Evolutionary conservation across 2,113 vertebrate genomes (phyloP).

Genomic region (Megalops atlanticus): DNA sequence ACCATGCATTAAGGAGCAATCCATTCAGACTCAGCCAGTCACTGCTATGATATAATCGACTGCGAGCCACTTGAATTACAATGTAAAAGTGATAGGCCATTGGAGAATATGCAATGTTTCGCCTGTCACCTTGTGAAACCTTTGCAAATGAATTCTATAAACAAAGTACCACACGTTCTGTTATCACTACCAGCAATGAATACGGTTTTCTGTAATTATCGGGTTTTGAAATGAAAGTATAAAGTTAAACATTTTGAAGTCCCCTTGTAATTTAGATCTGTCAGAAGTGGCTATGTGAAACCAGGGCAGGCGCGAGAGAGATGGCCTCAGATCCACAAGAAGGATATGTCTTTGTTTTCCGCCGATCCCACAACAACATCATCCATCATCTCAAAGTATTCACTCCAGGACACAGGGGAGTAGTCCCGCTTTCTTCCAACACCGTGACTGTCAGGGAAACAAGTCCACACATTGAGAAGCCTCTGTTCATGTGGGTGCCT

Average conservation of each 20-base stretch:
- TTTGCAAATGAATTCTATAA: neutral
- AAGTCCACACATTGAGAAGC: neutral
- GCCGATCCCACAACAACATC: constrained; percentile 56
- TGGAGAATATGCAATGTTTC: no score
- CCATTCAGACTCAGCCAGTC: no score
- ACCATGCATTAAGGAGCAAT: constrained; percentile 30
- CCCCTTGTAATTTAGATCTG: neutral
- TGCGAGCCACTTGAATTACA: no score
- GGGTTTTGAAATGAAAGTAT: no score
- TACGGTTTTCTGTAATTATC: neutral
- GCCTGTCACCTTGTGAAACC: neutral
- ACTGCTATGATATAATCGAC: no score
- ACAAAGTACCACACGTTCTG: neutral
- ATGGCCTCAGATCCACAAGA: neutral
- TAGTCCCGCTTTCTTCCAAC: constrained; percentile 53
- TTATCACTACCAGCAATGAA: neutral
- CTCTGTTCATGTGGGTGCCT: no score
- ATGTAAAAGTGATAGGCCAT: no score
- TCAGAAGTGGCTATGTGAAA: neutral
- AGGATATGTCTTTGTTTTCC: constrained; percentile 58
- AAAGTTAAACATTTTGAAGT: no score
- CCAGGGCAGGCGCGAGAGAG: neutral
- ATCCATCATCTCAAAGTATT: constrained; percentile 66
- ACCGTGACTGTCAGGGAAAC: constrained; percentile 37
- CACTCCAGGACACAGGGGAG: constrained; percentile 64